Base-by-base conservation (phyloP, 2,113 vertebrate genomes). In the Progne subis region DNA sequence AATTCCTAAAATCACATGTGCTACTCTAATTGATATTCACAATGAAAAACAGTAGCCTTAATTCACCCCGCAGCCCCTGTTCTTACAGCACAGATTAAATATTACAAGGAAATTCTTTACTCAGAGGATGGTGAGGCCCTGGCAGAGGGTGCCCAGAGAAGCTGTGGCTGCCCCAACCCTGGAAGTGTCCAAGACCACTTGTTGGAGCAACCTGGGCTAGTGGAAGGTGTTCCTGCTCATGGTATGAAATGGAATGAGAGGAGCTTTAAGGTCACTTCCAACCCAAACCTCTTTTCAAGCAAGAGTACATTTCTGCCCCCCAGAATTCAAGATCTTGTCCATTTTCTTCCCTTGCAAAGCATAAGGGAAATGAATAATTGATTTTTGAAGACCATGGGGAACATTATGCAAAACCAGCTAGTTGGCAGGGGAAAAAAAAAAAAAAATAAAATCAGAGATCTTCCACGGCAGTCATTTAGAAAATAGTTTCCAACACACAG, bases 141-240 rank as follows among this genome's bases (percentile, higher is more conserved):
- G 61, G 61, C 61, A 52, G 16, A 68, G 24, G 10, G 0, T 60
- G 32, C 39, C 8, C 61, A 69, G 55, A 61, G 34, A 0, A 61
- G 55, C 49, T 69, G 71, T 16, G 56, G 17, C 34, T 56, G 56
- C 21, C 26, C 18, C 41, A 77, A 63, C 47, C 56, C 31, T 90
- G 79, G 20, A 0, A 37, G 10, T 63, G 56, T 1, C 31, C 34
- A 55, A 49, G 55, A 14, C 12, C 63, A 47, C 19, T 37, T 37
- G 41, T 0, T 82, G 79, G 56, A 83, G 18, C 20, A 43, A 0
- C 8, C 25, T 76, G 63, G 20, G 1, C 0, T 2, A 5, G 6
- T 47, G 34, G 24, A 31, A 69, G 14, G 18, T 34, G 29, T 55
- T 41, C 41, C n/a, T 82, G 9, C 7, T 46, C 29, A 43, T 6